Base-by-base conservation (phyloP, 2,797 vertebrate genomes). In the Galaxias olidus region DNA sequence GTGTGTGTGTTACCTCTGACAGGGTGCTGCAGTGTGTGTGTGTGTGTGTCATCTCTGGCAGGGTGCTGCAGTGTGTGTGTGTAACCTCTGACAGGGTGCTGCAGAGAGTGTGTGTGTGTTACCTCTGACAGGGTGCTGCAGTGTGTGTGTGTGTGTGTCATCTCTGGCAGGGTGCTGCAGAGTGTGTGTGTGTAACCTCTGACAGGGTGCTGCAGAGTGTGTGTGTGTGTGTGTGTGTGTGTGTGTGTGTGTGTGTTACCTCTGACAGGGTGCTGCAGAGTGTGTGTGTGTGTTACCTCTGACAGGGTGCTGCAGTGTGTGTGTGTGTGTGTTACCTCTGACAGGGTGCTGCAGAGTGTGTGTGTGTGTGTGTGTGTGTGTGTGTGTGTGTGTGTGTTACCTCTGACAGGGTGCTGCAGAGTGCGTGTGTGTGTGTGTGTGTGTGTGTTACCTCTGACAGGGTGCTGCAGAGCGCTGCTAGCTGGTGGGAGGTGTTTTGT, bases 391-490 rank as follows among this genome's bases (percentile, higher is more conserved):
- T n/a, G n/a, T n/a, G n/a, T n/a, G n/a, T n/a, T n/a, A n/a, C n/a
- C n/a, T n/a, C n/a, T n/a, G n/a, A n/a, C n/a, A n/a, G n/a, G n/a
- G n/a, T n/a, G n/a, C n/a, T n/a, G n/a, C n/a, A n/a, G n/a, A n/a
- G n/a, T n/a, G n/a, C n/a, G n/a, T n/a, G n/a, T 10, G 62, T 10
- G 11, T 0, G 9, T 74, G 17, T 30, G 30, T 45, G 48, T 41
- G 55, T 43, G 15, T 40, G 30, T 82, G 44, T 71, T 55, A 93
- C 92, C 92, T 92, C 88, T 13, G 91, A 88, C 52, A 92, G 56
- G 0, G 91, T 90, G 63, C 62, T 78, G 63, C 81, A 81, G 40
- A 89, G 63, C 0, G 83, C 87, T 14, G 90, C 86, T 0, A 92
- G 79, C 69, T 92, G 92, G 9, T 89, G 75, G 0, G 90, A 87